Evolutionary conservation across 2,888 invertebrate species (phyloP).

Genomic region (Nemurella pictetii): DNA sequence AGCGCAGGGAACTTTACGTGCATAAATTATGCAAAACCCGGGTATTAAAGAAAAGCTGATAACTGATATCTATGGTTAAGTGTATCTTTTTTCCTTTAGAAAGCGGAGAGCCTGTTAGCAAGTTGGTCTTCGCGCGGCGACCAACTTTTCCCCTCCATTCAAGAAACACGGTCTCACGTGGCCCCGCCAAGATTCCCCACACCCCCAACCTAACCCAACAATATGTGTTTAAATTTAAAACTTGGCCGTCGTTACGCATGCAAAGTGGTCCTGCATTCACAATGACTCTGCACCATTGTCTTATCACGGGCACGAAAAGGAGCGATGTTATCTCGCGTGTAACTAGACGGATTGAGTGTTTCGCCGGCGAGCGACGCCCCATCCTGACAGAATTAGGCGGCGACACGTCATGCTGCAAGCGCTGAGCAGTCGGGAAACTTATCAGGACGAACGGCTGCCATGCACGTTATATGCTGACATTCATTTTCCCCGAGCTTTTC

Average conservation of each 20-base stretch:
- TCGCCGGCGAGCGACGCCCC: not conserved
- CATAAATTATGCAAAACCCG: slow-evolving; percentile 27
- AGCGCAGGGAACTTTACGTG: not conserved
- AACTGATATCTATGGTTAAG: slow-evolving; percentile 28
- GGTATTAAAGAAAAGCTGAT: slow-evolving; percentile 22
- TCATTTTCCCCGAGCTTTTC: not conserved
- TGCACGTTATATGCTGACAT: not conserved
- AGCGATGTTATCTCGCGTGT: not conserved
- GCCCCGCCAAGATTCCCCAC: not conserved
- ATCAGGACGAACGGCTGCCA: not conserved
- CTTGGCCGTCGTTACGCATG: slow-evolving; percentile 4
- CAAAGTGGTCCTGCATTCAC: slow-evolving; percentile 3
- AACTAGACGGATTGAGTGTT: not conserved
- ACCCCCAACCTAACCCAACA: not conserved
- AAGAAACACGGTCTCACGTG: not conserved
- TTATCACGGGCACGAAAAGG: not conserved
- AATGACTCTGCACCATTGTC: slow-evolving; percentile 1
- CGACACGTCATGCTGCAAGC: not conserved
- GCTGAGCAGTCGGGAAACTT: not conserved
- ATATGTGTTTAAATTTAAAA: slow-evolving; percentile 21
- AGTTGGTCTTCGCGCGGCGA: not conserved
- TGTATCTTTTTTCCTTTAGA: slow-evolving; percentile 4
- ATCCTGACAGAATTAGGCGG: not conserved
- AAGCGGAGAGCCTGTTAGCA: slow-evolving; percentile 12
- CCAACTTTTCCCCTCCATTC: not conserved